Evolutionary conservation across 2,888 invertebrate genomes (phyloP), one percentile per base, ranked within the genome.

Genomic region (Sclerodermus sp.): DNA sequence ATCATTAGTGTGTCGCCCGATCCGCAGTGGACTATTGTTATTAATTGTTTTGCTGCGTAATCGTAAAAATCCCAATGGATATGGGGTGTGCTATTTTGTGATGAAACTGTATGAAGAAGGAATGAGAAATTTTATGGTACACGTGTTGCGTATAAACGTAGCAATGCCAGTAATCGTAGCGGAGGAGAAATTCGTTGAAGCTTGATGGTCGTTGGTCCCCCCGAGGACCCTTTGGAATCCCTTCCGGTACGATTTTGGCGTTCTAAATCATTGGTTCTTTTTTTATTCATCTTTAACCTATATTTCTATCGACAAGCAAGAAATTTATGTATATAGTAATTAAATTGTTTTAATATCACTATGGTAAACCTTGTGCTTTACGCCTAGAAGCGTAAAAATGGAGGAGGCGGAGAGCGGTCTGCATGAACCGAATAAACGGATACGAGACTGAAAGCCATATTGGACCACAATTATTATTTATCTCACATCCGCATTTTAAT

Each of bases 261-360:
- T 40, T 48, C 30, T 53, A 51, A 23, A 55, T 48, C 45, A 60
- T 52, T 59, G 45, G 50, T 62, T 57, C 60, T 62, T 53, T 54
- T 59, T 57, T 51, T 55, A 54, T 50, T 53, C 47, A 48, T 45
- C 37, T 58, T 51, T 41, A 58, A 53, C 42, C 43, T 53, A 53
- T 61, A 44, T 58, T 54, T 49, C 51, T 50, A 49, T 42, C 44
- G 49, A 39, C 42, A 47, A 37, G 15, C 41, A 32, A 49, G 44
- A 62, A 58, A 65, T 65, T 62, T 66, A 64, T 71, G 68, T 71
- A 71, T 53, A 71, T 71, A 71, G 66, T 53, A 60, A 70, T 67
- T 64, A 64, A 70, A 69, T 66, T 64, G 62, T 67, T 71, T 69
- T 67, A 68, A 53, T 62, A 61, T 60, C 64, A 68, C 61, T 57